Evolutionary conservation across 23 tunicate species (phyloP).

Genomic region (Halocynthia aurantium): DNA sequence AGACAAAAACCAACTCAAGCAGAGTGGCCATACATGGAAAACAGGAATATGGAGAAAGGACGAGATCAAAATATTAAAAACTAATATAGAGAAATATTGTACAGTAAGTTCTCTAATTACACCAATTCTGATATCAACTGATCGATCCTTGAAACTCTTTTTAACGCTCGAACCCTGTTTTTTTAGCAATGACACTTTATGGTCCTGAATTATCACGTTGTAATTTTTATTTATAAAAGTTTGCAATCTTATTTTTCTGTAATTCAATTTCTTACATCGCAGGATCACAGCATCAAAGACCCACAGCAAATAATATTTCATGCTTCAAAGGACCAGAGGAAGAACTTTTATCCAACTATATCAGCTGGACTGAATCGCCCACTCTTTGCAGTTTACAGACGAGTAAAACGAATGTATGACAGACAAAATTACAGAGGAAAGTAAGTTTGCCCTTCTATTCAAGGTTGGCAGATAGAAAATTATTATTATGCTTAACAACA

Average conservation of each 20-base stretch:
- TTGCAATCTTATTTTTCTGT: neutral
- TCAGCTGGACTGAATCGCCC: constrained; percentile 76
- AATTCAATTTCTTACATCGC: neutral
- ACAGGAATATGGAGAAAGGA: constrained; percentile 88
- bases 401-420: constrained; percentile 83
- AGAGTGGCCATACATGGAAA: constrained; percentile 79
- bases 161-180: neutral
- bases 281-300: constrained; percentile 59
- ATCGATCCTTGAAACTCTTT: neutral
- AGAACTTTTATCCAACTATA: constrained; percentile 67
- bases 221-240: neutral
- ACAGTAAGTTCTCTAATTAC: constrained; percentile 6
- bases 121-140: neutral
- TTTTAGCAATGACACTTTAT: neutral
- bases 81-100: constrained; percentile 66
- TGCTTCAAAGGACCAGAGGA: constrained; percentile 38
- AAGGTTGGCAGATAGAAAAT: too few species aligned
- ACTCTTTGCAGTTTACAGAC: constrained; percentile 78
- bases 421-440: constrained; percentile 82
- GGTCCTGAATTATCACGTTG: neutral
- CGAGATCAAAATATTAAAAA: constrained; percentile 46
- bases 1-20: constrained; percentile 69
- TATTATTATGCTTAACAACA: too few species aligned
- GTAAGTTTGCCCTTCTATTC: constrained; percentile 18
- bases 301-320: constrained; percentile 54